Evolutionary conservation across 2,113 vertebrate genomes (phyloP).

Genomic region (Thamnaconus septentrionalis): DNA sequence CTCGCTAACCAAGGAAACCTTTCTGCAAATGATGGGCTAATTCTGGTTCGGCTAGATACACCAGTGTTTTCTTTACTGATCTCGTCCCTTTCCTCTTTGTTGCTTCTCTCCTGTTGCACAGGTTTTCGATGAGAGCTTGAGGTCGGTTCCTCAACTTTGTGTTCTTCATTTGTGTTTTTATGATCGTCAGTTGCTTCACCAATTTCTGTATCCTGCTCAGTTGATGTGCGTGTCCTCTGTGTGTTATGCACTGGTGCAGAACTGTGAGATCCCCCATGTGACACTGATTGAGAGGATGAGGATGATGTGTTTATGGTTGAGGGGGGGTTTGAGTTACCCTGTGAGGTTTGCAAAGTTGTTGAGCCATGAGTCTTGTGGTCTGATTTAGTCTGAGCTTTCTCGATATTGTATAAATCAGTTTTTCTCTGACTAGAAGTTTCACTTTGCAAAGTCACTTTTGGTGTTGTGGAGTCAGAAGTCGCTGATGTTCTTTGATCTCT

Average conservation of each 20-base stretch:
- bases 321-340: constrained; percentile 11
- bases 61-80: constrained; percentile 32
- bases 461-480: constrained; percentile 20
- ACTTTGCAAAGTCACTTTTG: constrained; percentile 19
- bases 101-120: constrained; percentile 17
- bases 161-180: constrained; percentile 29
- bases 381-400: constrained; percentile 28
- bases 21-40: constrained; percentile 49
- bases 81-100: constrained; percentile 14
- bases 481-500: constrained; percentile 15
- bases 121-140: constrained; percentile 28
- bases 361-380: constrained; percentile 23
- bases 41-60: constrained; percentile 38
- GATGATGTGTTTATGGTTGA: constrained; percentile 5
- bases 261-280: constrained; percentile 24
- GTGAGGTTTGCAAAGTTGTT: constrained; percentile 14
- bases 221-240: constrained; percentile 29
- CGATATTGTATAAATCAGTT: constrained; percentile 18
- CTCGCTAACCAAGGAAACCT: constrained; percentile 52
- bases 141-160: constrained; percentile 48
- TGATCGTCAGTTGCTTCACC: constrained; percentile 25
- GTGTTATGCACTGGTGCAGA: constrained; percentile 26
- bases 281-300: constrained; percentile 23
- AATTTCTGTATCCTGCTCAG: constrained; percentile 26
- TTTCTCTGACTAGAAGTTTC: constrained; percentile 14